phyloP scores from a whole-genome alignment of 1,140 invertebrate species.

The Drosophila orosa region DNA sequence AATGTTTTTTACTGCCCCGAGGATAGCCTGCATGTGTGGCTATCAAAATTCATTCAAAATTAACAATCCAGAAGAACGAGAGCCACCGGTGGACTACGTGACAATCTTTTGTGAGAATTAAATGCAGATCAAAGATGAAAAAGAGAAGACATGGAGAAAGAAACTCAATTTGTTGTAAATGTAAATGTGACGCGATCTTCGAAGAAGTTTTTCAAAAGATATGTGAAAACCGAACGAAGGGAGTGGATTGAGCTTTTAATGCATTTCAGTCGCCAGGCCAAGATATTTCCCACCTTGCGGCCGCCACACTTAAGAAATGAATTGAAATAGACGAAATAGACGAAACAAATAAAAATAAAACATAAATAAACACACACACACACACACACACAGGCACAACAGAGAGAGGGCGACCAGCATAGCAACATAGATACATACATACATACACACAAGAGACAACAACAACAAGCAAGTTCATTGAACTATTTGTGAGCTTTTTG shows the following conservation, averaged over 20 bases:
- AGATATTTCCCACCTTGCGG: conserved; percentile 54
- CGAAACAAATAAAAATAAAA: conserved; percentile 66
- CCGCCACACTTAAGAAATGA: conserved; percentile 58
- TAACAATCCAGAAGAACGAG: conserved; percentile 9
- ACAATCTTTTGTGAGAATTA: conserved; percentile 44
- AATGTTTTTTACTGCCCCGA: conserved; percentile 23
- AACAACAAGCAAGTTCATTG: conserved; percentile 79
- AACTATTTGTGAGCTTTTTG: conserved; percentile 83
- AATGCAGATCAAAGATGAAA: conserved; percentile 35
- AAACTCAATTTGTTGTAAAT: conserved; percentile 34
- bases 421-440: conserved; percentile 67
- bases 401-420: conserved; percentile 51
- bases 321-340: conserved; percentile 71
- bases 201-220: conserved; percentile 13
- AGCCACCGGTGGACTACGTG: conserved; percentile 52
- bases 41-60: conserved; percentile 70
- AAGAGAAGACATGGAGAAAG: conserved; percentile 1
- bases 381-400: conserved; percentile 9
- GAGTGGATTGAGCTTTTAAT: conserved; percentile 59
- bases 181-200: conserved; percentile 36
- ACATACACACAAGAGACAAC: conserved; percentile 9
- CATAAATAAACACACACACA: conserved; percentile 63
- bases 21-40: conserved; percentile 35
- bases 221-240: background rate
- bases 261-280: conserved; percentile 43